Evolutionary conservation across 1,140 invertebrate genomes (phyloP).

Genomic region (Drosophila chauvacae): DNA sequence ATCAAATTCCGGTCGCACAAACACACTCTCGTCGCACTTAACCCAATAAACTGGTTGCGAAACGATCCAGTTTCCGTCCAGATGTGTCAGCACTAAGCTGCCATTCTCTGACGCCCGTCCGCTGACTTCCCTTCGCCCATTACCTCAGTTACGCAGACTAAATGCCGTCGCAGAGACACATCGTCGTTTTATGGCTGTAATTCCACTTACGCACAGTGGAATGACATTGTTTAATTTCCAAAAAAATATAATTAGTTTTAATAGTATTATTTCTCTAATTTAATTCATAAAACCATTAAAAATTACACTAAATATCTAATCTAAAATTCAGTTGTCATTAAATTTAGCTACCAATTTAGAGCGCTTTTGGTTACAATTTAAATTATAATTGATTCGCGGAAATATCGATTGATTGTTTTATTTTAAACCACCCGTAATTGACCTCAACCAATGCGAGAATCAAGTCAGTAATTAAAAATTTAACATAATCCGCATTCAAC

Average conservation of each 20-base stretch:
- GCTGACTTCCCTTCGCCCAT: conserved; percentile 23
- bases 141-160: conserved; percentile 34
- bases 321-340: neutral
- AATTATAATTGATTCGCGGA: neutral
- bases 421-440: conserved; percentile 14
- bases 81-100: conserved; percentile 60
- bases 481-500: conserved; percentile 26
- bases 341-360: neutral
- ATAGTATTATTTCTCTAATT: neutral
- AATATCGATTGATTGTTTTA: conserved; percentile 28
- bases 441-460: conserved; percentile 20
- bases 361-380: neutral
- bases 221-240: too few relatives aligned
- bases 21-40: conserved; percentile 48
- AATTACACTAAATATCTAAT: neutral
- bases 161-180: conserved; percentile 45
- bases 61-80: conserved; percentile 38
- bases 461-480: conserved; percentile 32
- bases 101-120: neutral
- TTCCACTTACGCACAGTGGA: conserved; percentile 45
- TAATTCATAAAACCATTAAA: neutral
- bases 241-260: too few relatives aligned
- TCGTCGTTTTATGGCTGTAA: conserved; percentile 57
- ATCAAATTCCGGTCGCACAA: conserved; percentile 49
- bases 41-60: conserved; percentile 65